Conservation (phyloP, 1,140 invertebrate genomes). For the Babylonia areolata region DNA sequence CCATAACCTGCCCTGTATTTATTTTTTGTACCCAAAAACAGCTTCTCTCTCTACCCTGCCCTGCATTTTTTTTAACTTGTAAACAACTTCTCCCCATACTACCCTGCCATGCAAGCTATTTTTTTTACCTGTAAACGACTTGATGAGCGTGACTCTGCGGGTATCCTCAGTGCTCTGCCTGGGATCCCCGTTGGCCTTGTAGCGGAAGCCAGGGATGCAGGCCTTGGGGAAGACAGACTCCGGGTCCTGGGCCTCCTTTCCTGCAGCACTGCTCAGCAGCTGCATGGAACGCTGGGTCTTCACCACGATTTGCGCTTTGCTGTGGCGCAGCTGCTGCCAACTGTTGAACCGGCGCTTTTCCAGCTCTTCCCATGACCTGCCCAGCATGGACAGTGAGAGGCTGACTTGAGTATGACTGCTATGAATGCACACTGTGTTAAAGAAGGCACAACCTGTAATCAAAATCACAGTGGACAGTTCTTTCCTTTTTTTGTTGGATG, state of each 20-base stretch:
- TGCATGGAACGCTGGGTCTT: background rate
- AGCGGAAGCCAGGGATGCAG: background rate
- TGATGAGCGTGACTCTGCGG: background rate
- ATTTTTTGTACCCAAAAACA: no score
- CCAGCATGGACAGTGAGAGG: no score
- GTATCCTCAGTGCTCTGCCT: background rate
- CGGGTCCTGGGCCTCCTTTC: background rate
- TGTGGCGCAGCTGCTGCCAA: background rate
- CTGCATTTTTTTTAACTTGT: no score
- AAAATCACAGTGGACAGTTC: no score
- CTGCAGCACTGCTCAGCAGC: background rate
- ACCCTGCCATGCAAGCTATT: no score
- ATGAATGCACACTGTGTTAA: no score
- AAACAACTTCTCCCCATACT: no score
- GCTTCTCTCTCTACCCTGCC: no score
- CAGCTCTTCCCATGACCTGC: conserved; percentile 15
- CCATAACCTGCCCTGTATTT: no score
- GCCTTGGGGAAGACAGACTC: background rate
- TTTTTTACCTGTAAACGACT: background rate
- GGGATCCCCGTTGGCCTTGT: background rate
- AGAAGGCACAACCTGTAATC: no score
- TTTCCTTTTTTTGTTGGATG: no score
- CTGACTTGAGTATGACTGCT: no score
- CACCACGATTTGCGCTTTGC: background rate
- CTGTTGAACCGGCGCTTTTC: background rate